Percentiles rank a stretch among this genome's conserved stretches.
phyloP scores from a whole-genome alignment of 2,797 vertebrate genomes.

The Poliocrania exsul region DNA sequence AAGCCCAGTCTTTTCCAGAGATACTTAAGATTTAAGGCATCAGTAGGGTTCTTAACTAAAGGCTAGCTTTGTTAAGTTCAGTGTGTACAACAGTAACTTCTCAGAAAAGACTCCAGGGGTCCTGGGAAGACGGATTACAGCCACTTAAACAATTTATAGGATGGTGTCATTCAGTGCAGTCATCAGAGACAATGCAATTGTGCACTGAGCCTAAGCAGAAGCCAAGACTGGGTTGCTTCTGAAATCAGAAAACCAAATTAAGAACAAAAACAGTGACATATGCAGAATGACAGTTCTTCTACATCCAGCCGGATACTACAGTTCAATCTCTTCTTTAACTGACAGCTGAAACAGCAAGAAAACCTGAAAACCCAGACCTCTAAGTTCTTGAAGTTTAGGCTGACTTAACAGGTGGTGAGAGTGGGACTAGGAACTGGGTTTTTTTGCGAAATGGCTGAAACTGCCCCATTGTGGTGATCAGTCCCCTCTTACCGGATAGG shows the following conservation, averaged over 20 bases:
- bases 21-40: neutral
- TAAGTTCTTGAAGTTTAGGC: neutral
- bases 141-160: neutral
- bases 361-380: neutral
- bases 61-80: neutral
- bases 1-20: neutral
- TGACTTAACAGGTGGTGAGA: neutral
- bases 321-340: neutral
- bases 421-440: neutral
- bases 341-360: neutral
- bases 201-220: neutral
- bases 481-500: neutral
- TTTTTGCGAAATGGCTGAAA: neutral
- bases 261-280: neutral
- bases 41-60: neutral
- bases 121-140: neutral
- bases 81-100: neutral
- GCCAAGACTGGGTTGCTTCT: neutral
- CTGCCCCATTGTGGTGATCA: fast-evolving
- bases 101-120: neutral
- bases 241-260: neutral
- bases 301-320: neutral
- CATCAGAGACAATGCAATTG: neutral
- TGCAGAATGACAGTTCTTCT: neutral
- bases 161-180: neutral